phyloP scores from a whole-genome alignment of 2,797 vertebrate species.

The Nasua narica region DNA sequence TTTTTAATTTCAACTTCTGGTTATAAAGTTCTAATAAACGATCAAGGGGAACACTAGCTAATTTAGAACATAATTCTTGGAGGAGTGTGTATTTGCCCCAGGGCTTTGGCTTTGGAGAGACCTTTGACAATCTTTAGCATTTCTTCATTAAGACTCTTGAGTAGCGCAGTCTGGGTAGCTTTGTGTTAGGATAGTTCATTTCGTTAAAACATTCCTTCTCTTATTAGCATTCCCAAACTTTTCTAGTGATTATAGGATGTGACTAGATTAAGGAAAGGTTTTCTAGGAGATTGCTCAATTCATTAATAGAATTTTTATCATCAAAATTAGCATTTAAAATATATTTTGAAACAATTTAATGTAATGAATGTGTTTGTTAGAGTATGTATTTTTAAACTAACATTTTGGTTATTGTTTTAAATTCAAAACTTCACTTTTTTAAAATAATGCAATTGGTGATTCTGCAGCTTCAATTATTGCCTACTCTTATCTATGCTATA shows the following conservation, averaged over 20 bases:
- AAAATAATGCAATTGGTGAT: not conserved
- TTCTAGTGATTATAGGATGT: not conserved
- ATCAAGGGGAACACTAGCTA: constrained; percentile 53
- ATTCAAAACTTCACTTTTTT: constrained; percentile 28
- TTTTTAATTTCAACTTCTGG: constrained; percentile 69
- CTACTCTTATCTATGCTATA: not conserved
- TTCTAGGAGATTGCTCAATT: constrained; percentile 2
- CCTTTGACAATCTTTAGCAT: constrained; percentile 55
- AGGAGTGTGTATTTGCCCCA: constrained; percentile 49
- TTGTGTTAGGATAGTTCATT: constrained; percentile 31
- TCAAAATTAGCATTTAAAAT: constrained; percentile 34
- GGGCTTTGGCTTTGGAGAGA: constrained; percentile 49
- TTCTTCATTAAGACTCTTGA: constrained; percentile 31
- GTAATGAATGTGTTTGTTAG: constrained; percentile 21
- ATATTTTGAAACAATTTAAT: constrained; percentile 27
- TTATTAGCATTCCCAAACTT: constrained; percentile 24
- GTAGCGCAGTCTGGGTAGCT: not conserved
- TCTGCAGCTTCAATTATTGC: constrained; percentile 23
- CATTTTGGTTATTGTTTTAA: constrained; percentile 37
- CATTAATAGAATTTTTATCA: constrained; percentile 37
- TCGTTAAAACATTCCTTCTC: constrained; percentile 49
- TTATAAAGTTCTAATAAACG: constrained; percentile 63
- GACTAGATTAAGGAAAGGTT: constrained; percentile 28
- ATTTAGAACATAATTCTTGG: constrained; percentile 72
- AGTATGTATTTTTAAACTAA: not conserved